phyloP scores from a whole-genome alignment of 2,797 vertebrate species.

The Luscinia megarhynchos region DNA sequence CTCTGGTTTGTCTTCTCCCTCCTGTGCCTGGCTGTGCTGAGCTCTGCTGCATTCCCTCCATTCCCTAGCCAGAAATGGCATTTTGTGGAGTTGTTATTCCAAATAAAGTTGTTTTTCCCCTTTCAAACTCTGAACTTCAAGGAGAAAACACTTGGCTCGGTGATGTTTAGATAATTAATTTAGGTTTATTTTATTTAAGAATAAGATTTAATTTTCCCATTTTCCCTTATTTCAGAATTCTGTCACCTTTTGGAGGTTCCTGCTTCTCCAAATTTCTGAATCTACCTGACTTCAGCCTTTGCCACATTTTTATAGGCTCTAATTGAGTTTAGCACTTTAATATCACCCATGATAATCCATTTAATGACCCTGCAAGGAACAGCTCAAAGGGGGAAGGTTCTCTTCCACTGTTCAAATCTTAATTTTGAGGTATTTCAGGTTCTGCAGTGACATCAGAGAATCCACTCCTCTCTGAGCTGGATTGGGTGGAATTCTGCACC shows the following conservation, averaged over 20 bases:
- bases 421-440: not conserved
- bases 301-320: not conserved
- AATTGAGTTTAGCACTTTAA: not conserved
- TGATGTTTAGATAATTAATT: not conserved
- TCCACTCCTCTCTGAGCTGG: not conserved
- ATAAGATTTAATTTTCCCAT: not conserved
- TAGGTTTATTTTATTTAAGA: not conserved
- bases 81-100: conserved; percentile 14
- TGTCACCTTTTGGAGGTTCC: not conserved
- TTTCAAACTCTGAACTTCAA: not conserved
- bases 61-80: not conserved
- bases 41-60: not conserved
- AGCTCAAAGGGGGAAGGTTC: not conserved
- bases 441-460: not conserved
- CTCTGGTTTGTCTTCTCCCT: not conserved
- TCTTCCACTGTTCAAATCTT: not conserved
- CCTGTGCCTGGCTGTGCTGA: fast-evolving
- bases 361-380: conserved; percentile 19
- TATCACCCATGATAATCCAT: not conserved
- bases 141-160: not conserved
- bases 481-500: not conserved
- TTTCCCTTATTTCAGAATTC: conserved; percentile 32
- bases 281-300: conserved; percentile 12
- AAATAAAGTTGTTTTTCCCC: conserved; percentile 23
- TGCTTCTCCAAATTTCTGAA: not conserved